phyloP scores from a whole-genome alignment of 1,140 invertebrate genomes.

The Drosophila suzukii region DNA sequence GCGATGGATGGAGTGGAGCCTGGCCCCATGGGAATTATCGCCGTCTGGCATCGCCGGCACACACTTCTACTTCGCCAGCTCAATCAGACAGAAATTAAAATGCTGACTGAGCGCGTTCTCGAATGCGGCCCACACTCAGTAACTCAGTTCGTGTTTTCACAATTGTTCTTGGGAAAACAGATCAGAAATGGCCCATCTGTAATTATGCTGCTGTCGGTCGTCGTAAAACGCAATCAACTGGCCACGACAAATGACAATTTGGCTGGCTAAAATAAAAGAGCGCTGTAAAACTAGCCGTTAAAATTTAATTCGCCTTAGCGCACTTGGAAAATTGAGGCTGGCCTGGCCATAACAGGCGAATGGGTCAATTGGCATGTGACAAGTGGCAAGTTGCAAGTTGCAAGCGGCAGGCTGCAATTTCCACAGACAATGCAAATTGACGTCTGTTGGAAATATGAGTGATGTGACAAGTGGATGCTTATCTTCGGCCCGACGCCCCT shows the following conservation, averaged over 20 bases:
- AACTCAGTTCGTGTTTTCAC: slow-evolving; percentile 41
- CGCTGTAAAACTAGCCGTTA: slow-evolving; percentile 25
- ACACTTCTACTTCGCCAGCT: slow-evolving; percentile 24
- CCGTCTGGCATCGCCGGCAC: slow-evolving; percentile 66
- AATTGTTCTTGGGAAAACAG: slow-evolving; percentile 55
- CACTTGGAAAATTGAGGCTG: slow-evolving; percentile 49
- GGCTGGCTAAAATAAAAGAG: slow-evolving; percentile 6
- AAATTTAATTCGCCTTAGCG: slow-evolving; percentile 41
- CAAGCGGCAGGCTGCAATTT: slow-evolving; percentile 20
- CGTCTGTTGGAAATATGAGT: slow-evolving; percentile 57
- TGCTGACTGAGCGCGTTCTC: slow-evolving; percentile 51
- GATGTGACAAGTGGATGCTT: slow-evolving; percentile 67
- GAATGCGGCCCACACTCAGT: slow-evolving; percentile 19
- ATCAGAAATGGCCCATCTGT: slow-evolving; percentile 25
- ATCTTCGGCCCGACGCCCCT: slow-evolving; percentile 44
- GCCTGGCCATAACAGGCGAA: slow-evolving; percentile 26
- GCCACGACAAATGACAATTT: slow-evolving; percentile 42
- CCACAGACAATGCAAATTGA: slow-evolving; percentile 53
- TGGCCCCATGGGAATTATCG: slow-evolving; percentile 58
- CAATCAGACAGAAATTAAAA: slow-evolving; percentile 60
- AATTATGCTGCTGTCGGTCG: slow-evolving; percentile 39
- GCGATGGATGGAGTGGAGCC: slow-evolving; percentile 1
- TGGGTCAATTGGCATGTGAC: slow-evolving; percentile 59
- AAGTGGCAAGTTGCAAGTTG: slow-evolving; percentile 29
- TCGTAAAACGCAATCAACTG: slow-evolving; percentile 66